Conservation (phyloP, 2,113 vertebrate genomes). For the Elaphurus davidianus region DNA sequence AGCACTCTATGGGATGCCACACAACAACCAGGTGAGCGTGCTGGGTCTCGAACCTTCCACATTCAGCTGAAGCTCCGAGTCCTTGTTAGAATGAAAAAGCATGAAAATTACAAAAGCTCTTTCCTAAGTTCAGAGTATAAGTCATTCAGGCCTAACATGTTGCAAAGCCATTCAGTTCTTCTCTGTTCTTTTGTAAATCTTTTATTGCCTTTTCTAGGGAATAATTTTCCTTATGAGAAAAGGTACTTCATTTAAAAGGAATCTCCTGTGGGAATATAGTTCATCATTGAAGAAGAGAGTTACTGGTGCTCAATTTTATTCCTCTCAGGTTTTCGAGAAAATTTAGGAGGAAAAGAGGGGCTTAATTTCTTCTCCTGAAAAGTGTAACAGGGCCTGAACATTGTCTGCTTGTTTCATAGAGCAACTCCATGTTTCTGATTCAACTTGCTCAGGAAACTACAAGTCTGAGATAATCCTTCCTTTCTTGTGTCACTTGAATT, state of each 20-base stretch:
- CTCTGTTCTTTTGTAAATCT: slow-evolving; percentile 23
- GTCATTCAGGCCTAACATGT: background rate
- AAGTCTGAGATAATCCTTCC: background rate
- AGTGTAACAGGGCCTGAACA: background rate
- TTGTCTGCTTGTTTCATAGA: background rate
- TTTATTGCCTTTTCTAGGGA: background rate
- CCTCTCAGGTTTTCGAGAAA: slow-evolving; percentile 24
- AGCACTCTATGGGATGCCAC: slow-evolving; percentile 95
- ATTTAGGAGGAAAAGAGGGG: background rate
- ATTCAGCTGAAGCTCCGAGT: fast-evolving
- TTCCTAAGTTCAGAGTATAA: background rate
- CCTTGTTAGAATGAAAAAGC: background rate
- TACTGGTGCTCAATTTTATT: background rate
- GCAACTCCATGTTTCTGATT: background rate
- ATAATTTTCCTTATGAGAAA: background rate
- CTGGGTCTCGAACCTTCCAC: background rate
- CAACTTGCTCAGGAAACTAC: background rate
- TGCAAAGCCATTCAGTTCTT: background rate
- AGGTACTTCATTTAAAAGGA: background rate
- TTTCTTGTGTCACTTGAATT: background rate
- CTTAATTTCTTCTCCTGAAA: slow-evolving; percentile 28
- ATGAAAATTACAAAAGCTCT: background rate
- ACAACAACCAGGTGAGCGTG: slow-evolving; percentile 92
- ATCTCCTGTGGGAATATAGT: background rate
- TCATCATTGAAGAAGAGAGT: background rate